These are phyloP conservation scores for Discoglossus pictus DNA, from an alignment of 2,797 vertebrate species.

Conservation along the genomic window DNA sequence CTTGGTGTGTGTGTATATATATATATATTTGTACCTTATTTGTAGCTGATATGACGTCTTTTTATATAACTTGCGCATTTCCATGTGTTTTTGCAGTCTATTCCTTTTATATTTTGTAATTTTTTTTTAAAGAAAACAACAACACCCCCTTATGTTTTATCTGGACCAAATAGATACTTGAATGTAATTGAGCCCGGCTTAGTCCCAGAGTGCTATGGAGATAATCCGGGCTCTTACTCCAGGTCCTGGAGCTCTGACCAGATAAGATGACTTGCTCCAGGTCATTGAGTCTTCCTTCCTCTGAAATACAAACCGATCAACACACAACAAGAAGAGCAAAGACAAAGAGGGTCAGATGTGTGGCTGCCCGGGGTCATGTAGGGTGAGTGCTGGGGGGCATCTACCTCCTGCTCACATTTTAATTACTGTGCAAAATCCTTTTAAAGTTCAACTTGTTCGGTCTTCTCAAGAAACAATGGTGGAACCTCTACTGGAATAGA, in stretches of 20 bases:
- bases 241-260: conserved; percentile 13
- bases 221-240: conserved; percentile 9
- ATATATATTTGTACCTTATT: too few species aligned
- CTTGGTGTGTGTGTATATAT: too few species aligned
- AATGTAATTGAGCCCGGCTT: neutral
- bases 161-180: too few species aligned
- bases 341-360: conserved; percentile 37
- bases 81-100: too few species aligned
- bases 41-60: too few species aligned
- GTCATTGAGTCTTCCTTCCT: conserved; percentile 42
- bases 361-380: conserved; percentile 35
- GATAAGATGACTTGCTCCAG: conserved; percentile 42
- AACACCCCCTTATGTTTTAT: too few species aligned
- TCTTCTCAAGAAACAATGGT: too few species aligned
- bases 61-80: too few species aligned
- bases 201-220: conserved; percentile 11
- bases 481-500: too few species aligned
- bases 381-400: conserved; percentile 31
- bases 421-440: conserved; percentile 26
- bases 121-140: too few species aligned
- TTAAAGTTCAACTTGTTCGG: too few species aligned
- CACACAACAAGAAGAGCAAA: conserved; percentile 11
- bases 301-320: conserved; percentile 34
- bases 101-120: too few species aligned
- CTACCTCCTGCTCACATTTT: conserved; percentile 27